Evolutionary conservation across 30 jellyfish, hydroid and myxozoan species (phyloP).

Genomic region (Catostylus mosaicus): DNA sequence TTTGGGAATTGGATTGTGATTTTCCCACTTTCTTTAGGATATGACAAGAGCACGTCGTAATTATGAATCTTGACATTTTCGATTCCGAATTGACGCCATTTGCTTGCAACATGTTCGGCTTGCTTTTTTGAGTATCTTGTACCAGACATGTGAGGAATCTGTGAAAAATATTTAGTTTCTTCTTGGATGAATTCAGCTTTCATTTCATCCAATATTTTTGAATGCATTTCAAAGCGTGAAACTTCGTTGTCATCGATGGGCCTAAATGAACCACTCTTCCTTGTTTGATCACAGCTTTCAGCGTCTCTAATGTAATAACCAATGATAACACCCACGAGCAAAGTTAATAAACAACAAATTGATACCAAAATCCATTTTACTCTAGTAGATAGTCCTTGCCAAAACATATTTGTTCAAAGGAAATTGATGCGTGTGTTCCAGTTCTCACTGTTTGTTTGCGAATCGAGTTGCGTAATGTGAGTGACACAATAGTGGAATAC

Average conservation of each 20-base stretch:
- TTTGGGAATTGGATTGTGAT: not conserved
- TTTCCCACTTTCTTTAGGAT: conserved; percentile 20
- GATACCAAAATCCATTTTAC: not conserved
- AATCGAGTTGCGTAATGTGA: too few species aligned
- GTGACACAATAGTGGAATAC: too few species aligned
- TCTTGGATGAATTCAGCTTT: not conserved
- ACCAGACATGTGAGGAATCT: conserved; percentile 51
- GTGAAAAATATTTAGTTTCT: conserved; percentile 9
- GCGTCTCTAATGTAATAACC: not conserved
- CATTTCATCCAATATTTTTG: not conserved
- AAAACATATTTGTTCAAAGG: not conserved
- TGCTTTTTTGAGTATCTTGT: conserved; percentile 32
- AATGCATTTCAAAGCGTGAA: not conserved
- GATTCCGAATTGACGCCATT: conserved; percentile 29
- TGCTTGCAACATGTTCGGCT: conserved; percentile 28
- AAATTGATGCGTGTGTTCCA: too few species aligned
- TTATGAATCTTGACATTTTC: conserved; percentile 31
- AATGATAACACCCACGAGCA: not conserved
- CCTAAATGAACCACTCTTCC: not conserved
- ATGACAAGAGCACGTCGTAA: conserved; percentile 48
- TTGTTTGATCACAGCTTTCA: not conserved
- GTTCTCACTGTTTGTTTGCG: too few species aligned
- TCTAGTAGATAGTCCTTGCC: not conserved
- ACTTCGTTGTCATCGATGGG: not conserved
- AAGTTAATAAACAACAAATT: not conserved